Evolutionary conservation across 2,888 invertebrate genomes (phyloP), one percentile per base, ranked within the genome.

Genomic region (Frankliniella fusca): DNA sequence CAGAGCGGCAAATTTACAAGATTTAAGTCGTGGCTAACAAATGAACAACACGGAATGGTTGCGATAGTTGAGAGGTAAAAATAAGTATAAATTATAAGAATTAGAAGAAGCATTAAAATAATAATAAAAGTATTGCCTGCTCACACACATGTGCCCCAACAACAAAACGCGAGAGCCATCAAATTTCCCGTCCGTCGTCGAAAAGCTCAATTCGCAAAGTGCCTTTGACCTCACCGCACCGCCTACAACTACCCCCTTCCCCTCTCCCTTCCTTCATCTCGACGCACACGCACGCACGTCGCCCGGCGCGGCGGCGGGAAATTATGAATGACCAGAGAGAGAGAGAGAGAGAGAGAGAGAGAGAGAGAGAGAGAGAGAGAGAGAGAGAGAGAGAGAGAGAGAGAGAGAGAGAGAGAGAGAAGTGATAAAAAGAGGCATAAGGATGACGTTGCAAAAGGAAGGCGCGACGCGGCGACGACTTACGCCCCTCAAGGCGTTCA

Each of bases 361-460:
- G 15, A 50, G 15, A 50, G 9, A 54, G 54, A 12, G 3, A 20
- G 15, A 20, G 54, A 12, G 20, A 54, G 54, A 20, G 20, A 20
- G 54, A 50, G 50, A 15, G 15, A 15, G 50, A 50, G 15, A 15
- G 15, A 15, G 50, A 50, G 50, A 15, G 15, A 15, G 50, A 50
- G 50, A 15, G 15, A 15, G 50, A 50, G 50, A 15, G 20, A 20
- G 54, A 54, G 54, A 20, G 15, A 20, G 15, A n/a, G 61, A 61
- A n/a, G 18, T 18, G n/a, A 61, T 15, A 61, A 61, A n/a, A n/a
- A 61, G 18, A n/a, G 18, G 61, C 18, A n/a, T 20, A 7, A n/a
- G n/a, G 20, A 61, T 61, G 61, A 61, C 61, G 61, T 18, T 61
- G 61, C 61, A 61, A 61, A 61, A 61, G 61, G 61, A 61, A n/a